Evolutionary conservation across 1,140 invertebrate species (phyloP).

Genomic region (Dryas iulia): DNA sequence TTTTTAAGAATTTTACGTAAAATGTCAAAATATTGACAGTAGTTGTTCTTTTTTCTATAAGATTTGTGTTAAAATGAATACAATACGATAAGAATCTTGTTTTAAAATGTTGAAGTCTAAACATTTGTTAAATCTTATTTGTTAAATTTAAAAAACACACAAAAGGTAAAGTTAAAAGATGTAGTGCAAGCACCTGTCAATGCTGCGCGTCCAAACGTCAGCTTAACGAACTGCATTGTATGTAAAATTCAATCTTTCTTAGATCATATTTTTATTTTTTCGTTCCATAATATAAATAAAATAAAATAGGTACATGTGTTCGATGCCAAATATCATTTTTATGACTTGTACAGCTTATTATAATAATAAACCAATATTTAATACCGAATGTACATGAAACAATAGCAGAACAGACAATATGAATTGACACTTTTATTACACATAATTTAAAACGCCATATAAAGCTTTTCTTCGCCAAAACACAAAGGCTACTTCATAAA

Average conservation of each 20-base stretch:
- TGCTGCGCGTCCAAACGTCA: constrained; percentile 44
- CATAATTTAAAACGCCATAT: background rate
- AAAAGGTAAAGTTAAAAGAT: background rate
- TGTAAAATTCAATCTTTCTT: constrained; percentile 45
- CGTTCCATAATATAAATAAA: background rate
- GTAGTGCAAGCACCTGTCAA: constrained; percentile 26
- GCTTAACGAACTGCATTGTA: constrained; percentile 70
- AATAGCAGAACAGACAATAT: background rate
- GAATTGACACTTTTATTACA: constrained; percentile 2
- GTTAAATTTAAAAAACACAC: too few species aligned
- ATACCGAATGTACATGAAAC: background rate
- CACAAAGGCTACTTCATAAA: constrained; percentile 1
- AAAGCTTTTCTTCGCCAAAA: background rate
- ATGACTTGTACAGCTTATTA: background rate
- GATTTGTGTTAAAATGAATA: too few species aligned
- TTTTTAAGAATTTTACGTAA: too few species aligned
- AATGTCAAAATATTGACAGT: too few species aligned
- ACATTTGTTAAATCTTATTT: too few species aligned
- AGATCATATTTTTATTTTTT: background rate
- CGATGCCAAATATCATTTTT: background rate
- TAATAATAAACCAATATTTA: background rate
- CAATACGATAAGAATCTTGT: too few species aligned
- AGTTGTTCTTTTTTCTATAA: too few species aligned
- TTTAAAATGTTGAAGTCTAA: too few species aligned
- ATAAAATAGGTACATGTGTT: too few species aligned